Evolutionary conservation across 2,797 vertebrate species (phyloP).

Genomic region (Micromesistius poutassou): DNA sequence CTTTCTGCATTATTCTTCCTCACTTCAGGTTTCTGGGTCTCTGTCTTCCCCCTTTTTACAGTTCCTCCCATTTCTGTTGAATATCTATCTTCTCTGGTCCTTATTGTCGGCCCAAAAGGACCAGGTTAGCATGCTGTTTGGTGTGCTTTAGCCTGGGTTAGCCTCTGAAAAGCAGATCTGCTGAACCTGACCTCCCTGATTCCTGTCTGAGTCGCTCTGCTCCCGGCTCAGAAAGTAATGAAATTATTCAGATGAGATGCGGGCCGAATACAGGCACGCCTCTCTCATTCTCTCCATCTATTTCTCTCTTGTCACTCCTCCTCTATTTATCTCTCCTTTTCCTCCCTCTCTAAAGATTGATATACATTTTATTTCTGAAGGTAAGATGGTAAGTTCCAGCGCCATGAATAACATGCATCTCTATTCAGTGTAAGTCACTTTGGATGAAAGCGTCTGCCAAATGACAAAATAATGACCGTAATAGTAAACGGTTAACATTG

Average conservation of each 20-base stretch:
- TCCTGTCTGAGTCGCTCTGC: slow-evolving; percentile 4
- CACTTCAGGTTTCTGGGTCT: neutral
- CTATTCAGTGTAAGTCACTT: neutral
- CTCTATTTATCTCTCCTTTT: neutral
- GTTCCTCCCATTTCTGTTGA: neutral
- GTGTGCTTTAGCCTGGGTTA: slow-evolving; percentile 27
- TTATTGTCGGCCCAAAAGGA: neutral
- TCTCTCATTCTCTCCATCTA: neutral
- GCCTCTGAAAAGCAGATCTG: slow-evolving; percentile 35
- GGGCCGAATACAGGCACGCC: neutral
- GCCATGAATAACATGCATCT: neutral
- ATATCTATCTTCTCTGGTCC: slow-evolving; percentile 9
- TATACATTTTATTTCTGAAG: neutral
- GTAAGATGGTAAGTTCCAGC: neutral
- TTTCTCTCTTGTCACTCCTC: neutral
- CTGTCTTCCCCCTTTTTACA: neutral
- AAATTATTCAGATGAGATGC: slow-evolving; percentile 8
- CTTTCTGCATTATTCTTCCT: neutral
- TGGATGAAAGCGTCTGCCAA: neutral
- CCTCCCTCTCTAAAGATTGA: neutral
- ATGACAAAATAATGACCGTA: neutral
- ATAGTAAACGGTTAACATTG: neutral
- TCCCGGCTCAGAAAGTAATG: slow-evolving; percentile 11
- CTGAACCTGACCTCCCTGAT: slow-evolving; percentile 21
- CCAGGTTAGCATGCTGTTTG: slow-evolving; percentile 11